Conservation (phyloP, 2,797 vertebrate species). For the Oryzias dopingdopingensis region DNA sequence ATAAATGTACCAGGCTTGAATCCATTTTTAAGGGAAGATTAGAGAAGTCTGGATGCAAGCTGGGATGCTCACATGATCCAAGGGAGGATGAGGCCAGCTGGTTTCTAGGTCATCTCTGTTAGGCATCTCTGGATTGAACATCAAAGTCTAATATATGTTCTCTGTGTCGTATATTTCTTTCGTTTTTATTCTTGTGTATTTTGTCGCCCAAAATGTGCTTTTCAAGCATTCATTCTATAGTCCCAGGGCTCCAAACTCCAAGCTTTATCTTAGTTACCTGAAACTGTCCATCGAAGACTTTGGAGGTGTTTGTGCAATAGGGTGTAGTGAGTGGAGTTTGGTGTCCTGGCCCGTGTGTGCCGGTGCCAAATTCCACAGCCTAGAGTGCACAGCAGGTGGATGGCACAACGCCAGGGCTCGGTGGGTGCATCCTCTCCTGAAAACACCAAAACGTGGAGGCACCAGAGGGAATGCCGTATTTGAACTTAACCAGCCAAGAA, state of each 20-base stretch:
- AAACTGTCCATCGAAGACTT: not conserved
- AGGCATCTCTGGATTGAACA: constrained; percentile 46
- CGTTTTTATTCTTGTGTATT: not conserved
- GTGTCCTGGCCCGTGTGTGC: constrained; percentile 18
- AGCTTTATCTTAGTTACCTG: no score
- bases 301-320: not conserved
- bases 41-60: constrained; percentile 58
- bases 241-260: no score
- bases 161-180: constrained; percentile 6
- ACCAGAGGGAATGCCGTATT: constrained; percentile 35
- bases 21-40: constrained; percentile 70
- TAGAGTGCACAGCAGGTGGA: constrained; percentile 46
- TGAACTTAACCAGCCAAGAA: constrained; percentile 42
- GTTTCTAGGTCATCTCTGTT: constrained; percentile 67
- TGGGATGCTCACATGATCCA: constrained; percentile 54
- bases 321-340: constrained; percentile 11
- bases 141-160: constrained; percentile 39
- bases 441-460: constrained; percentile 7
- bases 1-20: constrained; percentile 67
- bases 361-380: constrained; percentile 30
- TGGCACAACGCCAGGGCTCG: constrained; percentile 41
- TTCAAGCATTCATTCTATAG: no score
- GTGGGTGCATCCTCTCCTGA: not conserved
- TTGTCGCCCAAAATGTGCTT: not conserved
- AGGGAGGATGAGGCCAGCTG: constrained; percentile 46